Evolutionary conservation across 2,888 invertebrate genomes (phyloP), one percentile per base, ranked within the genome.

Genomic region (Megamerina dolium): DNA sequence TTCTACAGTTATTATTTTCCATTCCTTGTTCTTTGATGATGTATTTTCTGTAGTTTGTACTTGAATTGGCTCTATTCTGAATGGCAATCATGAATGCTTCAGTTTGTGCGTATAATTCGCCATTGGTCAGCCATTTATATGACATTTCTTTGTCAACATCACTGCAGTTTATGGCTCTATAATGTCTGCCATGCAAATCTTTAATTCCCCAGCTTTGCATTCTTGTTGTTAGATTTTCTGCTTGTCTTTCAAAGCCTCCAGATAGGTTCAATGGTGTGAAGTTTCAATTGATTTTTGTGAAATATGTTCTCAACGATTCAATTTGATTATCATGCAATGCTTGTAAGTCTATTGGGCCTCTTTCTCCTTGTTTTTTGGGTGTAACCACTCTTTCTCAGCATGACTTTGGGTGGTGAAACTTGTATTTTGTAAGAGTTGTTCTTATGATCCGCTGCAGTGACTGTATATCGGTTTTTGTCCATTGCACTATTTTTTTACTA

Each of bases 321-420:
- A 43, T 37, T 16, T 43, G 43, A 19, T 46, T 43, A 14, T 40
- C 29, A 40, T 46, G 37, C 4, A 43, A 14, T 21, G 12, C 29
- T 37, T 43, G 41, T 8, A 44, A 33, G 29, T 44, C 44, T 18
- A 34, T 37, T n/a, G 41, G 3, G 4, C 44, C 44, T 41, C 38
- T 41, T 10, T 39, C 40, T 14, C 43, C 43, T 20, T 46, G 31
- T 20, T 16, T 46, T 23, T 35, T 34, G 4, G 42, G 14, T n/a
- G 26, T 29, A 5, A 31, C 30, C 42, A 46, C 43, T 39, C 43
- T 38, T 12, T 46, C 42, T 20, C 45, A 41, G 29, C 44, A 39
- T 18, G 38, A 38, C 32, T 37, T 41, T n/a, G 42, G 46, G 18
- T 46, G 46, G 18, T 42, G 35, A 29, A 42, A 39, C 13, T 35